Conservation (phyloP, 1,140 invertebrate genomes). For the Druon quercuslanigerum region DNA sequence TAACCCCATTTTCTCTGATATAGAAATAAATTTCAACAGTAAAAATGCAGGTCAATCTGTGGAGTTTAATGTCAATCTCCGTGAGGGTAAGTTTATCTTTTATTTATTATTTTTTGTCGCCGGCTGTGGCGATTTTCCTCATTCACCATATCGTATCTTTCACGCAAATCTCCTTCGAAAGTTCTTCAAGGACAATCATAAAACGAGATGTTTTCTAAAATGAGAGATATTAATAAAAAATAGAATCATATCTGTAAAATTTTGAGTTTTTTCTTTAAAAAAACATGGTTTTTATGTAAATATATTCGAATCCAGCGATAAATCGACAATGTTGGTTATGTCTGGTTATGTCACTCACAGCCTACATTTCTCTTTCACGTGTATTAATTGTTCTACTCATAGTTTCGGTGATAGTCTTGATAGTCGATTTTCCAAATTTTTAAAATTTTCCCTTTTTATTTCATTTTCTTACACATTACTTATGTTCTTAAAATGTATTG, state of each 20-base stretch:
- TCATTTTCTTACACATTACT: conserved; percentile 1
- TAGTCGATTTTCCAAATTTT: neutral
- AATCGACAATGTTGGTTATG: neutral
- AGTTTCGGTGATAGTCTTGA: conserved; percentile 4
- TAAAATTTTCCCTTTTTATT: conserved; percentile 2
- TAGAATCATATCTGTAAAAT: neutral
- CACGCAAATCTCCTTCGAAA: conserved; percentile 49
- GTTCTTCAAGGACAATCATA: conserved; percentile 48
- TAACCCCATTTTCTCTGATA: too few species aligned
- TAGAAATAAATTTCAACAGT: conserved; percentile 8
- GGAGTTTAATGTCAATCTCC: conserved; percentile 67
- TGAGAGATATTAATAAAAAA: neutral
- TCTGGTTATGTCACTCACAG: conserved; percentile 39
- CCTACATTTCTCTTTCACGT: conserved; percentile 32
- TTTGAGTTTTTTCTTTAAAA: neutral
- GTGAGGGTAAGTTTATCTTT: conserved; percentile 65
- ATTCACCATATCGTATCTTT: neutral
- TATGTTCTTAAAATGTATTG: neutral
- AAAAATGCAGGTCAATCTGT: conserved; percentile 72
- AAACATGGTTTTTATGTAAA: neutral
- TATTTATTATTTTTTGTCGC: neutral
- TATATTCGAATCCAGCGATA: neutral
- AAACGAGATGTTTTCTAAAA: neutral
- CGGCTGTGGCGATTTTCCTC: neutral
- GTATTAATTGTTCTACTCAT: neutral